These are phyloP conservation scores for Platalea minor DNA, from an alignment of 2,797 vertebrate species.

Conservation along the genomic window DNA sequence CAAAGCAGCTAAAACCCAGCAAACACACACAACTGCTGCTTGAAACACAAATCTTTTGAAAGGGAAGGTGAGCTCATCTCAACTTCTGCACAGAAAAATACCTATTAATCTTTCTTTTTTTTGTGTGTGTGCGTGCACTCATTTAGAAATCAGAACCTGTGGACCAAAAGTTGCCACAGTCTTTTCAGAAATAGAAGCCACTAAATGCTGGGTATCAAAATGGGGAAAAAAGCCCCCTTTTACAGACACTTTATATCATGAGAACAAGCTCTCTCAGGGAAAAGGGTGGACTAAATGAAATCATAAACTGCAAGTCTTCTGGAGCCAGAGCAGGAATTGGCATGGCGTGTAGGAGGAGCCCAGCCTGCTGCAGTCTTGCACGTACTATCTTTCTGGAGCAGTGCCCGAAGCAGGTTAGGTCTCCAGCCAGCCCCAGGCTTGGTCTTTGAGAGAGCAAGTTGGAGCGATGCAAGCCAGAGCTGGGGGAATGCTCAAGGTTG, in stretches of 20 bases:
- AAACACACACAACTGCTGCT: background rate
- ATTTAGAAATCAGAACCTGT: background rate
- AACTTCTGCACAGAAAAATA: background rate
- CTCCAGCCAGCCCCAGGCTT: background rate
- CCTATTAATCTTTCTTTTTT: background rate
- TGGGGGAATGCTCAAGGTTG: background rate
- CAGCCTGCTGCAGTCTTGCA: background rate
- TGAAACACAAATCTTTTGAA: background rate
- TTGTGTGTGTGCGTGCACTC: background rate
- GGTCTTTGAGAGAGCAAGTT: background rate
- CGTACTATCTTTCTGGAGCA: background rate
- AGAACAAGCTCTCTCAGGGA: background rate
- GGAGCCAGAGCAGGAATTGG: background rate
- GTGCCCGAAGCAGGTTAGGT: background rate
- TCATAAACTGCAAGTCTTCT: background rate
- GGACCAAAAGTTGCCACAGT: background rate
- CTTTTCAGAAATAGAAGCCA: background rate
- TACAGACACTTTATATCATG: background rate
- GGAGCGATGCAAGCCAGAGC: background rate
- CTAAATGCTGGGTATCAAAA: background rate
- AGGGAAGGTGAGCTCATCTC: background rate
- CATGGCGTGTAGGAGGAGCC: background rate
- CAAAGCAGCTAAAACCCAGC: background rate
- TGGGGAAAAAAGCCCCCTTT: accelerated
- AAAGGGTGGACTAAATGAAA: background rate